Evolutionary conservation across 2,888 invertebrate species (phyloP).

Genomic region (Nomada fabriciana): DNA sequence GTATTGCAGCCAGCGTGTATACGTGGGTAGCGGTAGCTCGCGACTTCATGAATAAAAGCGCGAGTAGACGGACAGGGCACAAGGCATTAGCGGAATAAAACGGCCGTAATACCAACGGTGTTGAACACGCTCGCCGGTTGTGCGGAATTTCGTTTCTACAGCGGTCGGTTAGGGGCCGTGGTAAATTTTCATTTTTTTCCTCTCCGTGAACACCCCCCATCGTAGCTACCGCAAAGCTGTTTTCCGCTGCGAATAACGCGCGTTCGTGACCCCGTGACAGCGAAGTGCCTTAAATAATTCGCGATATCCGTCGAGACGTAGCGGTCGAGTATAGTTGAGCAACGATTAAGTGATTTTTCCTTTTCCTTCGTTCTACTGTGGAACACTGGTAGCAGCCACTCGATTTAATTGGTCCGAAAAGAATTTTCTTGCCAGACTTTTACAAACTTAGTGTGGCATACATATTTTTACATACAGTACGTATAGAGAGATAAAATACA

Average conservation of each 20-base stretch:
- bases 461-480: too few relatives aligned
- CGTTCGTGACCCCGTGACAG: conserved; percentile 54
- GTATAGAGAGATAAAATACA: too few relatives aligned
- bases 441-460: too few relatives aligned
- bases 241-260: conserved; percentile 37
- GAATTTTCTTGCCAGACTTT: neutral
- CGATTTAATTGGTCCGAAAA: neutral
- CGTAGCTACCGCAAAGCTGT: neutral
- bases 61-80: conserved; percentile 66
- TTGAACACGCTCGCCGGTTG: conserved; percentile 71
- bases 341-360: conserved; percentile 3
- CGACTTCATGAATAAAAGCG: conserved; percentile 71
- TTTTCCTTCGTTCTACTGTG: neutral
- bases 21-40: conserved; percentile 34
- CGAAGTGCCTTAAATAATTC: conserved; percentile 42
- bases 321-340: neutral
- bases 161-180: conserved; percentile 49
- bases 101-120: conserved; percentile 70
- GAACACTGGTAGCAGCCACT: neutral
- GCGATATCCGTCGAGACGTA: conserved; percentile 16
- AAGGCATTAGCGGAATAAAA: conserved; percentile 71
- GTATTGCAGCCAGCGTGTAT: conserved; percentile 32
- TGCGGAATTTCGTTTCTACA: conserved; percentile 69
- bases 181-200: conserved; percentile 65
- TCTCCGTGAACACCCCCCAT: neutral